These are phyloP conservation scores for Drosophila greeni DNA, from an alignment of 2,888 invertebrate species.

Conservation along the genomic window DNA sequence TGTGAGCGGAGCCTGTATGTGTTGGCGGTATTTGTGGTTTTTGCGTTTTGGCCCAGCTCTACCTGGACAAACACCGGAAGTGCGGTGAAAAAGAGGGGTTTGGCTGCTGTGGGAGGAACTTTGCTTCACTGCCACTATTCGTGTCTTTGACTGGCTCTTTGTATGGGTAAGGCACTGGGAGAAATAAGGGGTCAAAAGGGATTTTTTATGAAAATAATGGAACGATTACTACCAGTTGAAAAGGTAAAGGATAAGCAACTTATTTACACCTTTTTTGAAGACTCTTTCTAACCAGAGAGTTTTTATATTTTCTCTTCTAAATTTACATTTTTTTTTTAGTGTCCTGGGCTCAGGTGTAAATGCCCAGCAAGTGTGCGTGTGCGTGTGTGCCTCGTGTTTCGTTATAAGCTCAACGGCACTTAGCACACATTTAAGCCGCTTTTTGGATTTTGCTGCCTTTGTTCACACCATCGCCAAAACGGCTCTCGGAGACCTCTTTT, in stretches of 20 bases:
- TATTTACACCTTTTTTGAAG: not conserved
- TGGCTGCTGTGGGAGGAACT: conserved; percentile 54
- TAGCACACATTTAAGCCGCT: conserved; percentile 71
- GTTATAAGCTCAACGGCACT: conserved; percentile 68
- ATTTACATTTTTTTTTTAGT: not conserved
- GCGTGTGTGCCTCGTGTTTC: conserved; percentile 44
- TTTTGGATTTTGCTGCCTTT: conserved; percentile 52
- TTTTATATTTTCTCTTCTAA: not conserved
- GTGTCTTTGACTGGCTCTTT: conserved; percentile 15
- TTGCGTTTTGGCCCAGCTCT: conserved; percentile 60
- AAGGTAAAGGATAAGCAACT: rapidly evolving
- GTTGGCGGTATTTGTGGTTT: conserved; percentile 67
- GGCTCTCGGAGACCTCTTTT: conserved; percentile 13
- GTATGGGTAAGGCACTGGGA: not conserved
- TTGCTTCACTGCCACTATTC: conserved; percentile 36
- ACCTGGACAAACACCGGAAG: conserved; percentile 52
- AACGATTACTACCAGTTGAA: too few relatives aligned
- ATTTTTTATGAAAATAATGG: too few relatives aligned
- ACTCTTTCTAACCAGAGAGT: too few relatives aligned
- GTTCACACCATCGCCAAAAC: conserved; percentile 27
- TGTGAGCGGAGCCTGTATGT: conserved; percentile 48
- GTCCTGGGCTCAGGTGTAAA: conserved; percentile 20
- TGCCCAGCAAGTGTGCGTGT: not conserved
- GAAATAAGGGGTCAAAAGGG: not conserved
- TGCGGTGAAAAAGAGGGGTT: conserved; percentile 45